Percentiles rank a stretch among this genome's conserved stretches.
Conservation (phyloP, 2,113 vertebrate genomes). For the Piaya cayana region DNA sequence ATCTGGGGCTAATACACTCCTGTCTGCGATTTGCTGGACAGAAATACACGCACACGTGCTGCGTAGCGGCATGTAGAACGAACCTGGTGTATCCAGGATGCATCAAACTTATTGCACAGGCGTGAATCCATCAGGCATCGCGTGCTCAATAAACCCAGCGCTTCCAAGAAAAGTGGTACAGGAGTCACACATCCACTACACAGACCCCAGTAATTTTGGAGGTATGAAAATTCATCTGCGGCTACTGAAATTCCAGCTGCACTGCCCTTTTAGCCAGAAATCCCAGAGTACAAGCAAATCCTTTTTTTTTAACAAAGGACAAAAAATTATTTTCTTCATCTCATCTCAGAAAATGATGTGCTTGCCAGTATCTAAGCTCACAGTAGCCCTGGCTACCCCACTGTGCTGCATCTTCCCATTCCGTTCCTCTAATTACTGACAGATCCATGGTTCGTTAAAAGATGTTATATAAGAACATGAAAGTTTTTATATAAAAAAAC, state of each 20-base stretch:
- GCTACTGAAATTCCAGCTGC: not conserved
- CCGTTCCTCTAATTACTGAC: not conserved
- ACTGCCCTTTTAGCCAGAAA: not conserved
- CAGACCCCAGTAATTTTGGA: not conserved
- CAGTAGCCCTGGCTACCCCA: not conserved
- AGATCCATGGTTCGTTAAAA: not conserved
- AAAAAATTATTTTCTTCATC: not conserved
- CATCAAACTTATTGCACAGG: not conserved
- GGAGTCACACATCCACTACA: not conserved
- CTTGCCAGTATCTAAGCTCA: not conserved
- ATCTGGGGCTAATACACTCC: not conserved
- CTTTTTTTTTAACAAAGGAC: not conserved
- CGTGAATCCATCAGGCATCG: not conserved
- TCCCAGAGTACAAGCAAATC: not conserved
- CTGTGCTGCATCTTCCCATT: not conserved
- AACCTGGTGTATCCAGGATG: not conserved
- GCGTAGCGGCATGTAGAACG: not conserved
- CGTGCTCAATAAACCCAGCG: not conserved
- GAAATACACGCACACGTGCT: not conserved
- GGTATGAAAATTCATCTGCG: not conserved
- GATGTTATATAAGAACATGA: not conserved
- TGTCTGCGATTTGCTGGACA: not conserved
- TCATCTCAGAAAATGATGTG: not conserved
- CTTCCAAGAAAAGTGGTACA: not conserved
- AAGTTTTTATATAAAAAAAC: not conserved